A percentile compares a stretch with the other conserved stretches of the same genome.
These are phyloP conservation scores for Linyphia triangularis DNA, from an alignment of 2,888 invertebrate species.

Conservation along the genomic window DNA sequence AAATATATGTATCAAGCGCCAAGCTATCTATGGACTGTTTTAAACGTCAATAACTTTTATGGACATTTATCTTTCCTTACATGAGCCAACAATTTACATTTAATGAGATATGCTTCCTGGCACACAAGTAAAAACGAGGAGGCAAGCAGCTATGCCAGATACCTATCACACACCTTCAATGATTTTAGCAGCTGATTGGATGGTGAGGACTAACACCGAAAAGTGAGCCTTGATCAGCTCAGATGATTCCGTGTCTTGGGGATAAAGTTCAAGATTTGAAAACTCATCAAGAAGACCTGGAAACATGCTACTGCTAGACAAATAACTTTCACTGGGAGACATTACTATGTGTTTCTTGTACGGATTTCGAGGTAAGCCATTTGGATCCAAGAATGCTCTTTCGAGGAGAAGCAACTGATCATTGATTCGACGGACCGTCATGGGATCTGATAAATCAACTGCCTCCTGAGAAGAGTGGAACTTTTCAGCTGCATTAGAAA, in stretches of 20 bases:
- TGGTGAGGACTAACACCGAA: constrained; percentile 75
- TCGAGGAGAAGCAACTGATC: constrained; percentile 77
- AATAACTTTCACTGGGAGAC: constrained; percentile 59
- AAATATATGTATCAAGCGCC: too few relatives aligned
- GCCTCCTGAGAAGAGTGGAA: constrained; percentile 76
- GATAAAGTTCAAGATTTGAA: constrained; percentile 48
- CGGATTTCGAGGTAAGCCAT: constrained; percentile 75
- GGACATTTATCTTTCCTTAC: background rate
- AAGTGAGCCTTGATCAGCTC: constrained; percentile 73
- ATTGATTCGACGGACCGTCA: constrained; percentile 77
- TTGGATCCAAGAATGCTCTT: constrained; percentile 76
- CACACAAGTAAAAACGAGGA: constrained; percentile 9
- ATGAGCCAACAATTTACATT: background rate
- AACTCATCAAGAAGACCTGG: constrained; percentile 76
- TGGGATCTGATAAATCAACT: constrained; percentile 76
- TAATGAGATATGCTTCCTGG: too few relatives aligned
- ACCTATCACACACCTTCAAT: constrained; percentile 54
- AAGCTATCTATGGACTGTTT: too few relatives aligned
- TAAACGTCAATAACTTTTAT: background rate
- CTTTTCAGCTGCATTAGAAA: constrained; percentile 76
- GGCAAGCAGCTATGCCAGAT: background rate
- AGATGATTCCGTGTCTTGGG: constrained; percentile 61
- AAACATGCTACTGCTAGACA: constrained; percentile 70
- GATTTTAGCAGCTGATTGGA: constrained; percentile 74
- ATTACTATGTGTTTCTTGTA: constrained; percentile 69